Conservation (phyloP, 2,113 vertebrate species). For the Hylia prasina region DNA sequence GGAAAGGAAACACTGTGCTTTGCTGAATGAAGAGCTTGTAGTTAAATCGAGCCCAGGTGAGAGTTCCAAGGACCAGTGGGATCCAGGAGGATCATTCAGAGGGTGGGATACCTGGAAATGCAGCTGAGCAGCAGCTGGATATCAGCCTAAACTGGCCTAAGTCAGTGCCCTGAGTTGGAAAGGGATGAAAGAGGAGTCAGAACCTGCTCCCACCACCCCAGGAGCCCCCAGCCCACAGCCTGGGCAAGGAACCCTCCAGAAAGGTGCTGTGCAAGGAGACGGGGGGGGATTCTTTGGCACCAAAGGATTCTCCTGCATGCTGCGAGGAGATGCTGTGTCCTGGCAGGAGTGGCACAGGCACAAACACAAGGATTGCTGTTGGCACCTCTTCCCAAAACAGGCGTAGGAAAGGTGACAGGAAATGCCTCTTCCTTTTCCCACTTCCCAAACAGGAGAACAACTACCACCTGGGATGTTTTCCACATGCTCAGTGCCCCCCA, state of each 20-base stretch:
- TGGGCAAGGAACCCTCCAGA: not conserved
- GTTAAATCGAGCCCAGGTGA: not conserved
- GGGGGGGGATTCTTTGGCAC: not conserved
- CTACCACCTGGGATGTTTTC: not conserved
- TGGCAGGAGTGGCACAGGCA: not conserved
- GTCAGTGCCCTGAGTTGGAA: not conserved
- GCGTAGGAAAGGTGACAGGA: not conserved
- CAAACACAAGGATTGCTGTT: not conserved
- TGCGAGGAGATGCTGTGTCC: not conserved
- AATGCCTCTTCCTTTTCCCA: not conserved
- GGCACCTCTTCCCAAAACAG: not conserved
- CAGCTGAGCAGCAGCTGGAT: not conserved
- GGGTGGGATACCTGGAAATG: not conserved
- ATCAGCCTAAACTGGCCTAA: not conserved
- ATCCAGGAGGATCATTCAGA: not conserved
- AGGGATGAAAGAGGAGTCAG: not conserved
- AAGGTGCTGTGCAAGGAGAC: not conserved
- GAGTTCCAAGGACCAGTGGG: not conserved
- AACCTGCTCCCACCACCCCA: rapidly evolving
- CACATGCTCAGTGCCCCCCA: rapidly evolving
- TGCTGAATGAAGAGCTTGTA: rapidly evolving
- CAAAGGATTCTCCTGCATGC: rapidly evolving
- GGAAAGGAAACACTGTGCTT: rapidly evolving
- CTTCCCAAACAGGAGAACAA: not conserved
- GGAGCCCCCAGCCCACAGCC: rapidly evolving